Conservation (phyloP, 2,797 vertebrate species). For the Circus cinereus region DNA sequence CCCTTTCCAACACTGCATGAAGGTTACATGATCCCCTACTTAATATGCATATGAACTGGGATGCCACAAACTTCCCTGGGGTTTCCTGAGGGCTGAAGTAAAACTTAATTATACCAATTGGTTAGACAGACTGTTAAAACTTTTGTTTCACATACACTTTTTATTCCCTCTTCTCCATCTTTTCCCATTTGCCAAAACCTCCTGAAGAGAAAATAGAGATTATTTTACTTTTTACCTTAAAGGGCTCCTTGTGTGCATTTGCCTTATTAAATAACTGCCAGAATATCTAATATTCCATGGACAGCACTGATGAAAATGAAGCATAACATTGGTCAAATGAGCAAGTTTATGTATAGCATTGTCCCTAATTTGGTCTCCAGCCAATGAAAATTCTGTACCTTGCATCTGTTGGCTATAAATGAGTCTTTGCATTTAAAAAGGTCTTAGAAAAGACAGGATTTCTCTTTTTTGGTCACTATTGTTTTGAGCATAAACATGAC, state of each 20-base stretch:
- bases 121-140: slow-evolving; percentile 47
- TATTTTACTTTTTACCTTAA: slow-evolving; percentile 69
- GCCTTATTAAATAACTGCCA: slow-evolving; percentile 63
- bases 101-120: slow-evolving; percentile 63
- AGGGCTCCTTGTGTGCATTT: slow-evolving; percentile 55
- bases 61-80: slow-evolving; percentile 57
- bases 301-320: slow-evolving; percentile 59
- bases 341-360: not conserved
- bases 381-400: slow-evolving; percentile 32
- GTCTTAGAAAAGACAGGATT: not conserved
- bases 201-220: slow-evolving; percentile 69
- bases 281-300: slow-evolving; percentile 64
- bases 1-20: not conserved
- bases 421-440: not conserved
- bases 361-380: slow-evolving; percentile 42
- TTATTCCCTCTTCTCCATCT: slow-evolving; percentile 51
- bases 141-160: slow-evolving; percentile 54
- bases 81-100: slow-evolving; percentile 57
- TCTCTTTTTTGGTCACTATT: not conserved
- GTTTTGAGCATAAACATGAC: not conserved
- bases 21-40: slow-evolving; percentile 65
- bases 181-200: slow-evolving; percentile 58
- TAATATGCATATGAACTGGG: slow-evolving; percentile 59
- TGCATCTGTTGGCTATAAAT: not conserved
- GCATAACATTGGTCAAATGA: slow-evolving; percentile 55